Evolutionary conservation across 1,140 invertebrate genomes (phyloP), one percentile per base, ranked within the genome.

Genomic region (Zaprionus africanus): DNA sequence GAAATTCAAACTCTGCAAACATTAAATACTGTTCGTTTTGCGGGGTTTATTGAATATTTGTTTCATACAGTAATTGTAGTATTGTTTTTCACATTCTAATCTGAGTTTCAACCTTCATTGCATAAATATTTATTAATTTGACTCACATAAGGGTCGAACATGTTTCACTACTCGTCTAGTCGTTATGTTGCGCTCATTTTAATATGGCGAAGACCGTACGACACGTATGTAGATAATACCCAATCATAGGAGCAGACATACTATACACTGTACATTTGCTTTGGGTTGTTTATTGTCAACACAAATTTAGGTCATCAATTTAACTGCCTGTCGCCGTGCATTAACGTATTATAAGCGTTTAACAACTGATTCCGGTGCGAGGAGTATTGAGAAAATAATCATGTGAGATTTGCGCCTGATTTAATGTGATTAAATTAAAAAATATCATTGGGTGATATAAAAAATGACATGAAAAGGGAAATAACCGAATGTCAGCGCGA

Each of bases 271-370:
- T 80, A 78, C 66, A 65, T 38, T 69, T 82, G 83, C 72, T 53
- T 46, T 17, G 43, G 49, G 53, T 68, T 62, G 78, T 81, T 88
- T 81, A 84, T 74, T 67, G 70, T 70, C 67, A 67, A 28, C 51
- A 60, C 36, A 54, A 78, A 80, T 80, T 80, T 69, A 75, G 59
- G 63, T 38, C 63, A 64, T 67, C 65, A 63, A 72, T 79, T 79
- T 68, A 63, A 72, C 62, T 36, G 73, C 58, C 69, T 41, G 59
- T 59, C 36, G 46, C 38, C 56, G 67, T 59, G 68, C 73, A 80
- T 71, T 83, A 83, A 9, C 31, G 31, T 83, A 88, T 81, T 81
- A 88, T 88, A 84, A 87, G 78, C 66, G 72, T 72, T 74, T 56
- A 71, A 71, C 76, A 54, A 59, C 43, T 24, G 12, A 41, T 46